A percentile compares a stretch with the other conserved stretches of the same genome.
These are phyloP conservation scores for Brachyistius frenatus DNA, from an alignment of 2,113 vertebrate genomes.

Conservation along the genomic window DNA sequence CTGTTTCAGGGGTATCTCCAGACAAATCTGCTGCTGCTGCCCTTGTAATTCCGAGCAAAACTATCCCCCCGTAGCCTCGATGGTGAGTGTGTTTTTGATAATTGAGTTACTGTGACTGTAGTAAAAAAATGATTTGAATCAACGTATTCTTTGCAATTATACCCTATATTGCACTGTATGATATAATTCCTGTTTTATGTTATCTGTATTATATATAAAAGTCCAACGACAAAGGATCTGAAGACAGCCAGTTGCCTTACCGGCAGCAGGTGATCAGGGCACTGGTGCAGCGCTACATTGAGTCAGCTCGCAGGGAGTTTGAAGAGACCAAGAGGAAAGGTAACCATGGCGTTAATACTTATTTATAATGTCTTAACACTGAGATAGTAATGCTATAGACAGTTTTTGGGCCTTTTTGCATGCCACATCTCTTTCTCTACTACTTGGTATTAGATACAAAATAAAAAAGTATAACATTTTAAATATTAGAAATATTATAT, in stretches of 20 bases:
- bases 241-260: constrained; percentile 81
- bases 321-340: constrained; percentile 91
- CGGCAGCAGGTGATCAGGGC: constrained; percentile 88
- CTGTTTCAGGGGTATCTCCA: constrained; percentile 80
- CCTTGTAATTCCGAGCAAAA: constrained; percentile 75
- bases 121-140: background rate
- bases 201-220: constrained; percentile 29
- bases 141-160: background rate
- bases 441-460: background rate
- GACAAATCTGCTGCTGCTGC: constrained; percentile 86
- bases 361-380: background rate
- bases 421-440: background rate
- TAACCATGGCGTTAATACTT: constrained; percentile 43
- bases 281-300: constrained; percentile 91
- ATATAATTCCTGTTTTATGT: constrained; percentile 12
- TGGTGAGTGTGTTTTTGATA: constrained; percentile 78
- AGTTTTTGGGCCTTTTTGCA: background rate
- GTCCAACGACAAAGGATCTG: constrained; percentile 52
- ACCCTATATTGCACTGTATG: background rate
- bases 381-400: background rate
- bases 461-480: too few relatives aligned
- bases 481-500: background rate
- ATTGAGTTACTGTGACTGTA: background rate
- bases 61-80: constrained; percentile 84
- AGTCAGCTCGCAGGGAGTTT: constrained; percentile 89